These are phyloP conservation scores for Zapornia atra DNA, from an alignment of 2,113 vertebrate species.

Conservation along the genomic window DNA sequence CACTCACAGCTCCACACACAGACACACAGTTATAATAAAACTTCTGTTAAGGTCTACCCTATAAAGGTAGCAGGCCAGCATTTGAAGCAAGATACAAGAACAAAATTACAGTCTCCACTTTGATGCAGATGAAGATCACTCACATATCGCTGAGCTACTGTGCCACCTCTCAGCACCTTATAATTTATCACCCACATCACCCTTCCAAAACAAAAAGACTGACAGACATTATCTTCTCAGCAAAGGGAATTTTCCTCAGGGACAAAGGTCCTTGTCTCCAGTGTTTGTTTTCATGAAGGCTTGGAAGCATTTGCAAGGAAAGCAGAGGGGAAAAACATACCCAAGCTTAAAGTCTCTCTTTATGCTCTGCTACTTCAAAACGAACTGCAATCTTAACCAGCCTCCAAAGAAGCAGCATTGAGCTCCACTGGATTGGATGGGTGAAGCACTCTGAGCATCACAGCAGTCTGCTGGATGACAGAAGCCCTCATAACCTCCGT, in stretches of 20 bases:
- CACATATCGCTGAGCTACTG: neutral
- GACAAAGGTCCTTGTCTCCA: neutral
- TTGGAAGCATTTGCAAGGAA: neutral
- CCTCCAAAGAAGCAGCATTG: accelerated
- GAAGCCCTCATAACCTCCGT: neutral
- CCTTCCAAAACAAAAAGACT: neutral
- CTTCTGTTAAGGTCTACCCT: neutral
- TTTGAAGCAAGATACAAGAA: neutral
- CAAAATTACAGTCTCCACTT: neutral
- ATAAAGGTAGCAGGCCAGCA: neutral
- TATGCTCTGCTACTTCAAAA: neutral
- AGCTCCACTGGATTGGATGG: accelerated
- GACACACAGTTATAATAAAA: neutral
- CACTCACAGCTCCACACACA: neutral
- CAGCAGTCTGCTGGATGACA: neutral
- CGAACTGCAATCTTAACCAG: neutral
- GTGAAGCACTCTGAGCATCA: neutral
- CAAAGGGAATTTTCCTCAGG: neutral
- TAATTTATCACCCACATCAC: neutral
- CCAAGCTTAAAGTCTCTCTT: neutral
- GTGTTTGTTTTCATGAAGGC: neutral
- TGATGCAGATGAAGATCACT: neutral
- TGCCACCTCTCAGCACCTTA: neutral
- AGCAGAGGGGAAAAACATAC: neutral
- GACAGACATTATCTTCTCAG: neutral